Percentiles rank a stretch among this genome's conserved stretches.
Conservation (phyloP, 2,888 invertebrate genomes). For the Ormyrus pomaceus region DNA sequence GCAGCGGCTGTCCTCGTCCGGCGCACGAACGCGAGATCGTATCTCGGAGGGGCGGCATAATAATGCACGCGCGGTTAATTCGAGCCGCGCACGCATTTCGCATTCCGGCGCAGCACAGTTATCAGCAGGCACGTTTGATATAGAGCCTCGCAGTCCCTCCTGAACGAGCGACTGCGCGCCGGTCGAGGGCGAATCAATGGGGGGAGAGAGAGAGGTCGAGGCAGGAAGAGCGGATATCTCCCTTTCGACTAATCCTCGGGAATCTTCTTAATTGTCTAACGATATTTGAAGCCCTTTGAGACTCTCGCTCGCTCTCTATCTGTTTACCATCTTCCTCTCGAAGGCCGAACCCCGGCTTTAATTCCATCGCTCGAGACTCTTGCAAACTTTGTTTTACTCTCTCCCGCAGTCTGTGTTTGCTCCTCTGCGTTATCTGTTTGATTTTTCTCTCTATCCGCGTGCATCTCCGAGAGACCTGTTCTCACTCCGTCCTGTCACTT, state of each 20-base stretch:
- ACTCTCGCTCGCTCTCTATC: background rate
- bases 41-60: no score
- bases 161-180: background rate
- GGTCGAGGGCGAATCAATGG: slow-evolving; percentile 24
- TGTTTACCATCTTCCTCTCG: background rate
- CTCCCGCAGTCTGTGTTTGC: background rate
- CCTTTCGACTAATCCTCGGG: background rate
- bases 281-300: slow-evolving; percentile 31
- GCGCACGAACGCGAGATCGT: no score
- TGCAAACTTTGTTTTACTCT: slow-evolving; percentile 32
- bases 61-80: slow-evolving; percentile 12
- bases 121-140: background rate
- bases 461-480: no score
- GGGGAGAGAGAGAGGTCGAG: background rate
- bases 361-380: background rate
- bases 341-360: background rate
- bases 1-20: no score
- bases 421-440: slow-evolving; percentile 3
- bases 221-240: no score
- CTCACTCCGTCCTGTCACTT: no score
- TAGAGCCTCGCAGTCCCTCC: slow-evolving; percentile 4
- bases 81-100: slow-evolving; percentile 22
- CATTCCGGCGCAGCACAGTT: slow-evolving; percentile 2
- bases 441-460: no score
- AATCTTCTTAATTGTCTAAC: slow-evolving; percentile 43